These are phyloP conservation scores for Athene noctua DNA, from an alignment of 2,113 vertebrate species.

Conservation along the genomic window DNA sequence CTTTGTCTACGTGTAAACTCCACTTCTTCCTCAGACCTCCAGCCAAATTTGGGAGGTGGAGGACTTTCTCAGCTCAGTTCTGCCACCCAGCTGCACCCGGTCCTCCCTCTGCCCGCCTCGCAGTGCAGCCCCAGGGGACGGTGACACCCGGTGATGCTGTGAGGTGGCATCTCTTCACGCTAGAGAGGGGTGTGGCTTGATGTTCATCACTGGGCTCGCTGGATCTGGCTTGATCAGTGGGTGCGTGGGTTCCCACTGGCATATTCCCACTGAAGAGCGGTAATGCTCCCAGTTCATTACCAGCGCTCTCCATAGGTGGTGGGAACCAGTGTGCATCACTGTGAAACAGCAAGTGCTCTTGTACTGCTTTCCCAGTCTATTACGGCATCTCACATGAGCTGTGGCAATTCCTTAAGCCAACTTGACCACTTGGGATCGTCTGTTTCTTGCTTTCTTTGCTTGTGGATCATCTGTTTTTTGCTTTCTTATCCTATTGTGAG, in stretches of 20 bases:
- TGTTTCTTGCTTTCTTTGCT: background rate
- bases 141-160: rapidly evolving
- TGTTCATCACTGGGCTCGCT: background rate
- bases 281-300: rapidly evolving
- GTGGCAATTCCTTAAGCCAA: background rate
- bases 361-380: background rate
- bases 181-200: background rate
- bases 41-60: background rate
- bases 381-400: background rate
- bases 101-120: background rate
- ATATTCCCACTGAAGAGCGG: background rate
- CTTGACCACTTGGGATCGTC: no score
- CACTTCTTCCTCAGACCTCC: background rate
- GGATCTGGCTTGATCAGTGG: background rate
- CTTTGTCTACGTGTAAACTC: background rate
- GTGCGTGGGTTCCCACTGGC: background rate
- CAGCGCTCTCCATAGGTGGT: background rate
- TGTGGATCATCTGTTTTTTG: background rate
- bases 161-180: background rate
- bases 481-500: background rate
- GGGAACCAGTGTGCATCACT: background rate
- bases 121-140: background rate
- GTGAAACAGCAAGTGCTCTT: background rate
- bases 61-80: background rate
- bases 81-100: rapidly evolving